These are phyloP conservation scores for Protobothrops flavoviridis DNA, from an alignment of 2,113 vertebrate species.

Conservation along the genomic window DNA sequence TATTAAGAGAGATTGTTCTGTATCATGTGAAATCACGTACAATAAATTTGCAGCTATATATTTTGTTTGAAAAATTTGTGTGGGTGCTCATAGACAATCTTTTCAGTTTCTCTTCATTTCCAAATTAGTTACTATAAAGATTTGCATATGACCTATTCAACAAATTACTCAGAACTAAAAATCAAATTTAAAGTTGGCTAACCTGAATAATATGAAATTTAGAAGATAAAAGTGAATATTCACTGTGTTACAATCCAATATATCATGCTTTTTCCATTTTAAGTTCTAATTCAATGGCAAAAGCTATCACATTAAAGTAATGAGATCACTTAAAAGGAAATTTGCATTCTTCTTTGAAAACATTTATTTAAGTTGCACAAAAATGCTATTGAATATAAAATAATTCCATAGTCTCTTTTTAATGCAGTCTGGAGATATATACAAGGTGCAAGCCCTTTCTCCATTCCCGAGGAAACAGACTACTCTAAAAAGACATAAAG, in stretches of 20 bases:
- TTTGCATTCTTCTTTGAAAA: background rate
- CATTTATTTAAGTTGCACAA: background rate
- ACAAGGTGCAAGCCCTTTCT: background rate
- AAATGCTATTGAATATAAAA: background rate
- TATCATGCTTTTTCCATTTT: background rate
- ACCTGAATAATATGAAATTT: background rate
- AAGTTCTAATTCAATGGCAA: background rate
- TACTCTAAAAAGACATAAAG: background rate
- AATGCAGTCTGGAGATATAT: background rate
- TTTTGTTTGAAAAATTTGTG: slow-evolving; percentile 19
- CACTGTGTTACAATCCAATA: background rate
- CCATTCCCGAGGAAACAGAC: background rate
- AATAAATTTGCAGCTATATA: slow-evolving; percentile 65
- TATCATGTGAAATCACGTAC: slow-evolving; percentile 40
- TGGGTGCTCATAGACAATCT: background rate
- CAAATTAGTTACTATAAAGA: background rate
- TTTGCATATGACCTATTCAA: background rate
- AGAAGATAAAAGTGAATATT: background rate
- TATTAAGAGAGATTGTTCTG: slow-evolving; percentile 35
- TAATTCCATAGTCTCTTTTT: background rate
- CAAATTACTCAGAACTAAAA: background rate
- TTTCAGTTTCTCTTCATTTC: background rate
- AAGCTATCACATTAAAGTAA: background rate
- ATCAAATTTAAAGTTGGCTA: background rate
- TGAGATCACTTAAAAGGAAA: background rate